phyloP scores from a whole-genome alignment of 2,888 invertebrate genomes.

The Lithosia quadra region DNA sequence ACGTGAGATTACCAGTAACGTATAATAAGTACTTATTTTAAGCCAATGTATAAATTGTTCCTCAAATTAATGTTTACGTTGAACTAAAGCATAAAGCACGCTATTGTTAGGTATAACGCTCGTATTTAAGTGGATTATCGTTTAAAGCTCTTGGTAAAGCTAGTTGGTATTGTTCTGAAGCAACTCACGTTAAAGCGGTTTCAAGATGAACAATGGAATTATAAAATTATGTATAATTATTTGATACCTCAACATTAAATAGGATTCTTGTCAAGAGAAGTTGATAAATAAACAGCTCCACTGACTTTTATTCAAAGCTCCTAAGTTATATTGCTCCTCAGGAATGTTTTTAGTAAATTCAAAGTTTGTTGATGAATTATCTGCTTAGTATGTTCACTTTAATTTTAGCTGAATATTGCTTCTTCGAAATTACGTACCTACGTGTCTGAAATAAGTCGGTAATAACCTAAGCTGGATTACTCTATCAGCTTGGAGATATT shows the following conservation, averaged over 20 bases:
- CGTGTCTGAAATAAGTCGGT: background rate
- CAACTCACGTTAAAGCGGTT: background rate
- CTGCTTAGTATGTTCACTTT: background rate
- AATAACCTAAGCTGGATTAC: background rate
- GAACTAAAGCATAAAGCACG: background rate
- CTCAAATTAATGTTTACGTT: constrained; percentile 1
- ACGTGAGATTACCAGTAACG: background rate
- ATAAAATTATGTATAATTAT: background rate
- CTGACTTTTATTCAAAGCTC: background rate
- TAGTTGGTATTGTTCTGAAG: constrained; percentile 5
- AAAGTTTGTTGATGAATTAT: no score
- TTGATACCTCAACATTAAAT: background rate
- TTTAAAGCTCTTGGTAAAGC: constrained; percentile 5
- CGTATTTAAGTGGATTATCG: background rate
- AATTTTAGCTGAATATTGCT: background rate
- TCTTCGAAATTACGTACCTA: background rate
- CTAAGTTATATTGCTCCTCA: background rate
- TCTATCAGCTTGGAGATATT: background rate
- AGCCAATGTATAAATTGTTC: constrained; percentile 2
- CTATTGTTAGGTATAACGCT: constrained; percentile 3
- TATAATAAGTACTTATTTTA: background rate
- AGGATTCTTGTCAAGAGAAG: background rate
- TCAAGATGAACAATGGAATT: background rate
- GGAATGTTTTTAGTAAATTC: no score
- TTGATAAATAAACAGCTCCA: background rate